These are phyloP conservation scores for Amazona ochrocephala DNA, from an alignment of 2,797 vertebrate species.

Conservation along the genomic window DNA sequence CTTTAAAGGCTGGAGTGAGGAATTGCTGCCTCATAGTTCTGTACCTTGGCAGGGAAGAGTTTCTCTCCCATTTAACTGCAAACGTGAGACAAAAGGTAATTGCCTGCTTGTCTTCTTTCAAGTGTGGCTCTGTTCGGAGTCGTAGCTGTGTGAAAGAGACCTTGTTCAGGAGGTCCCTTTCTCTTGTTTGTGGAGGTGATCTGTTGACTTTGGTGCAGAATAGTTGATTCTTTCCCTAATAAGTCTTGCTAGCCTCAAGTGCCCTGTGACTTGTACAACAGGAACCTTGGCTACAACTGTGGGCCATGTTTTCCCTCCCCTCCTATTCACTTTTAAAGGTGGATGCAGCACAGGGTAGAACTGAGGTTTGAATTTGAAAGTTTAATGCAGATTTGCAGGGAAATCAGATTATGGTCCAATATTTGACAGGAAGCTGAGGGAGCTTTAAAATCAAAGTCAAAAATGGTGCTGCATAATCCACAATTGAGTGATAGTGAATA, in stretches of 20 bases:
- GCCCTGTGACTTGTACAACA: not conserved
- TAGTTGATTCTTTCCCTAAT: not conserved
- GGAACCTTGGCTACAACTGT: not conserved
- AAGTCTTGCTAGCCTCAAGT: not conserved
- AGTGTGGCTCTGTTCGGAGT: not conserved
- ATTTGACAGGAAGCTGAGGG: not conserved
- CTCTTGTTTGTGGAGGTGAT: not conserved
- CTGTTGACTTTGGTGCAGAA: not conserved
- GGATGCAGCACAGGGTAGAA: not conserved
- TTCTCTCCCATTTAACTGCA: not conserved
- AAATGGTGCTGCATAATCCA: not conserved
- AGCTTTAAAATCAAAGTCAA: not conserved
- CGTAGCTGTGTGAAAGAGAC: not conserved
- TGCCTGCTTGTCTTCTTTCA: not conserved
- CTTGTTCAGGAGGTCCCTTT: not conserved
- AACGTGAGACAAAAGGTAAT: not conserved
- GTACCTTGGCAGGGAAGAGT: not conserved
- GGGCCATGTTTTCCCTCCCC: not conserved
- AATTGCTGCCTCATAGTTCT: not conserved
- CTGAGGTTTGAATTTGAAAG: not conserved
- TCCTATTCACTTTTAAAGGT: not conserved
- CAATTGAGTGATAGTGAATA: not conserved
- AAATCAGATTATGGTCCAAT: constrained; percentile 29
- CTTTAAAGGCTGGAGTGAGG: not conserved
- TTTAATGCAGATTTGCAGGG: constrained; percentile 11